Evolutionary conservation across 2,888 invertebrate genomes (phyloP).

Genomic region (Piscicola geometra): DNA sequence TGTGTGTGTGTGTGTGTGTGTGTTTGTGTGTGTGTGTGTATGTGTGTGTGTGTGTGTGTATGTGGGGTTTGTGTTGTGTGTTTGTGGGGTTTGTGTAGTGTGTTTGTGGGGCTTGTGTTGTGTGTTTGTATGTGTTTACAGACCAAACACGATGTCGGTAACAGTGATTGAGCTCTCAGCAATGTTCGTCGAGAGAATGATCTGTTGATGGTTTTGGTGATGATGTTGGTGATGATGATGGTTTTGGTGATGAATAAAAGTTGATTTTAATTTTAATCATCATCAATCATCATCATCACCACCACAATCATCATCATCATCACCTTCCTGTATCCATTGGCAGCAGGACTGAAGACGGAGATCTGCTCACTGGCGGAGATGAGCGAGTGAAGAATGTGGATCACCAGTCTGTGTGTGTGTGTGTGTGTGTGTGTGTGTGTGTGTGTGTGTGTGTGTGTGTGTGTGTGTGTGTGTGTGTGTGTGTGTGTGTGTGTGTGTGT

Average conservation of each 20-base stretch:
- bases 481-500: background rate
- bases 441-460: constrained; percentile 20
- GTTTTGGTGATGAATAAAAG: background rate
- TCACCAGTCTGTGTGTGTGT: constrained; percentile 44
- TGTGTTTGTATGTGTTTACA: background rate
- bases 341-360: constrained; percentile 60
- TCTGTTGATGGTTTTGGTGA: constrained; percentile 43
- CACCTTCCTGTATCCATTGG: constrained; percentile 28
- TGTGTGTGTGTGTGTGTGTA: background rate
- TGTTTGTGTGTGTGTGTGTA: background rate
- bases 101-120: background rate
- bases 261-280: background rate
- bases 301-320: background rate
- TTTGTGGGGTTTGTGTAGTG: background rate
- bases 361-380: constrained; percentile 71
- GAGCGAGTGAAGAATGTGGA: constrained; percentile 62
- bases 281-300: background rate
- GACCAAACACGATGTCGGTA: constrained; percentile 56
- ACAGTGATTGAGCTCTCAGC: constrained; percentile 57
- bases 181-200: constrained; percentile 56
- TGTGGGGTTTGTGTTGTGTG: background rate
- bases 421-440: constrained; percentile 11
- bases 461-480: background rate
- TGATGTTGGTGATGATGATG: background rate
- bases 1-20: background rate